Percentiles rank a stretch among this genome's conserved stretches.
phyloP scores from a whole-genome alignment of 2,888 invertebrate genomes.

The Gymnoscelis rufifasciata region DNA sequence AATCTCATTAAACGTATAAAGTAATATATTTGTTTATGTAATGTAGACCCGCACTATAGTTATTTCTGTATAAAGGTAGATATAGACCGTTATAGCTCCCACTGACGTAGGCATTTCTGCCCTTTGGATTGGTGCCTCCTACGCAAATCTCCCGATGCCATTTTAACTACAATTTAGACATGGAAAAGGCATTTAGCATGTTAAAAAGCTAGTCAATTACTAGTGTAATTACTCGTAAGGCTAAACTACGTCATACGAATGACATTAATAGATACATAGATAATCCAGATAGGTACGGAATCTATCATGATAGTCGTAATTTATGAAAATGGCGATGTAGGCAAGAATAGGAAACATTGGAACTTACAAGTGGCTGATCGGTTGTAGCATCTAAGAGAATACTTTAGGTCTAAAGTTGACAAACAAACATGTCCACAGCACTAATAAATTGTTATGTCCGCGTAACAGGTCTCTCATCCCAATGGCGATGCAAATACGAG shows the following conservation, averaged over 20 bases:
- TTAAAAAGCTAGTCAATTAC: neutral
- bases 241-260: neutral
- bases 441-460: conserved; percentile 47
- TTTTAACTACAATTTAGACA: conserved; percentile 27
- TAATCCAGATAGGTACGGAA: neutral
- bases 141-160: conserved; percentile 44
- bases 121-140: conserved; percentile 43
- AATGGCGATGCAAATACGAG: conserved; percentile 39
- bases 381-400: conserved; percentile 5
- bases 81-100: conserved; percentile 32
- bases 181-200: conserved; percentile 5
- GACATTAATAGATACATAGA: neutral
- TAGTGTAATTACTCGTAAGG: neutral
- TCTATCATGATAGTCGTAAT: neutral
- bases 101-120: conserved; percentile 72
- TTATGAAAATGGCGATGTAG: neutral
- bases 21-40: conserved; percentile 8
- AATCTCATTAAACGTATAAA: conserved; percentile 27
- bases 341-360: neutral
- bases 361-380: conserved; percentile 14
- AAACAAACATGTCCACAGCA: conserved; percentile 53
- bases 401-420: conserved; percentile 32
- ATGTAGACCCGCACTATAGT: conserved; percentile 2
- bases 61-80: neutral
- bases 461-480: conserved; percentile 62